phyloP scores from a whole-genome alignment of 2,797 vertebrate genomes.

The Cacajao melanocephalus region DNA sequence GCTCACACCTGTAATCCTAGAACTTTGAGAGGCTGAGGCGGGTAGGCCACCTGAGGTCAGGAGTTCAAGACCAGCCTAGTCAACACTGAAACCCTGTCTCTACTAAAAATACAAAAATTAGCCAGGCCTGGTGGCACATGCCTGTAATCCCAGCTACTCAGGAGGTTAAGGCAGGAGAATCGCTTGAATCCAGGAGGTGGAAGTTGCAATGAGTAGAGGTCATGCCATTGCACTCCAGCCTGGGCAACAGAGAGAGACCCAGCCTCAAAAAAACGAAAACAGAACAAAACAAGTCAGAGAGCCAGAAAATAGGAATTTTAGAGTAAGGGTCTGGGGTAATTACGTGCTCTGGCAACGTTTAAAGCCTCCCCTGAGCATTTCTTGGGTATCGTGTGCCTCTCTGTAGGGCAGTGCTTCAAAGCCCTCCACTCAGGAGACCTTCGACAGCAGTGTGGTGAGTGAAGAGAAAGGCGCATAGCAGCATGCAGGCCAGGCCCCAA shows the following conservation, averaged over 20 bases:
- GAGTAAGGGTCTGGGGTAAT: not conserved
- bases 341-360: not conserved
- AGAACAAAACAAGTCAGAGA: not conserved
- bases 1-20: not conserved
- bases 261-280: not conserved
- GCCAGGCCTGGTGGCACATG: not conserved
- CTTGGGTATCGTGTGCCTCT: not conserved
- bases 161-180: not conserved
- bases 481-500: rapidly evolving
- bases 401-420: not conserved
- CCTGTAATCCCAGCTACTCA: not conserved
- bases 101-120: not conserved
- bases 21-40: not conserved
- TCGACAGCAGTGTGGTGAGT: not conserved
- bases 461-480: not conserved
- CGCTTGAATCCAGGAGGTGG: not conserved
- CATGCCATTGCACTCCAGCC: not conserved
- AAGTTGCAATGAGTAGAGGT: not conserved
- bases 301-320: not conserved
- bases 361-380: not conserved
- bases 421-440: not conserved
- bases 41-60: not conserved
- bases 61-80: not conserved
- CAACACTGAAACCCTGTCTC: not conserved
- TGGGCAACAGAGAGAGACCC: not conserved